These are phyloP conservation scores for Nysson spinosus DNA, from an alignment of 2,888 invertebrate genomes.

Conservation along the genomic window DNA sequence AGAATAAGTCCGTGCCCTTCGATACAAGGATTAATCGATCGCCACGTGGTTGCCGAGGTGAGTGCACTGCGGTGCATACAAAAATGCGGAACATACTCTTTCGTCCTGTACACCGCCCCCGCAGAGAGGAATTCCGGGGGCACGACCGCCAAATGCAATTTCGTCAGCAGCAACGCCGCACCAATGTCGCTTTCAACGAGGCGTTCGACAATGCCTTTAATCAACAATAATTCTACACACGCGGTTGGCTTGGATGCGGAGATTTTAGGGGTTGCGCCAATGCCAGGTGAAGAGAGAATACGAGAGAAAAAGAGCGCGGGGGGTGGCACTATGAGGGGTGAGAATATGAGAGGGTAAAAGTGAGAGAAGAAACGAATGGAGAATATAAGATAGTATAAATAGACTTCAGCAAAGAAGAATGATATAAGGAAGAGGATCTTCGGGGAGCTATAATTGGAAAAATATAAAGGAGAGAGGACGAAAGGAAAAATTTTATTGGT, in stretches of 20 bases:
- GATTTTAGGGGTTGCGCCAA: conserved; percentile 5
- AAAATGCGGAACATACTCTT: not conserved
- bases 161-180: conserved; percentile 59
- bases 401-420: too few species aligned
- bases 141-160: conserved; percentile 67
- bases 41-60: not conserved
- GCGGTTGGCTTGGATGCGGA: conserved; percentile 28
- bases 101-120: not conserved
- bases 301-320: conserved; percentile 10
- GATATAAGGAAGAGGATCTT: too few species aligned
- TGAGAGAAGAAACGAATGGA: too few species aligned
- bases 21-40: not conserved
- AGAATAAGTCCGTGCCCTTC: not conserved
- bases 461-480: too few species aligned
- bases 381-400: too few species aligned
- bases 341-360: too few species aligned
- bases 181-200: conserved; percentile 57
- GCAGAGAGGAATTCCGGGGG: conserved; percentile 20
- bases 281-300: conserved; percentile 5
- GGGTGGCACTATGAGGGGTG: conserved; percentile 2
- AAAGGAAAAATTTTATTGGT: too few species aligned
- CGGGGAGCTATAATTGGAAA: too few species aligned
- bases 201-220: conserved; percentile 72
- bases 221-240: conserved; percentile 71
- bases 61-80: not conserved